phyloP scores from a whole-genome alignment of 2,113 vertebrate species.

The Anas platyrhynchos region DNA sequence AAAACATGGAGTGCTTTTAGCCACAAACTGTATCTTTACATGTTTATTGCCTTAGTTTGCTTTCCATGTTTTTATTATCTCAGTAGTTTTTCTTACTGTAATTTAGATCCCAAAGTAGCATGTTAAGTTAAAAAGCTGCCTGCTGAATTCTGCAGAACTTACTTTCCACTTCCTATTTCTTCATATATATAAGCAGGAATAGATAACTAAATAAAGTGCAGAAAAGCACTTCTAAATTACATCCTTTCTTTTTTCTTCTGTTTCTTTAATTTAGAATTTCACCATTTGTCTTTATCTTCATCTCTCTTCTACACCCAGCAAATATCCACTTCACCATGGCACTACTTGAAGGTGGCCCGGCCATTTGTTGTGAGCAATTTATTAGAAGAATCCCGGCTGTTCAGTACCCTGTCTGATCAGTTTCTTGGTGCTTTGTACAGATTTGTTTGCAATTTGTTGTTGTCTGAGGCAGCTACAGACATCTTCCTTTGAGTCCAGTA shows the following conservation, averaged over 20 bases:
- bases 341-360: not conserved
- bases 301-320: not conserved
- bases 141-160: constrained; percentile 41
- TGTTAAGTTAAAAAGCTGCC: constrained; percentile 27
- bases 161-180: constrained; percentile 46
- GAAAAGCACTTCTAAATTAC: not conserved
- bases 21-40: constrained; percentile 59
- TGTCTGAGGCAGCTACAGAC: accelerated
- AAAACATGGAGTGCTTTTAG: constrained; percentile 71
- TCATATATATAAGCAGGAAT: not conserved
- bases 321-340: not conserved
- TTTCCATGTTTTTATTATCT: constrained; percentile 74
- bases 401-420: not conserved
- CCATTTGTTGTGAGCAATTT: not conserved
- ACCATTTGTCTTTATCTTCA: not conserved
- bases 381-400: not conserved
- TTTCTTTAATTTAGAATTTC: not conserved
- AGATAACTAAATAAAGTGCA: not conserved
- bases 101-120: not conserved
- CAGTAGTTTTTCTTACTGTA: constrained; percentile 60
- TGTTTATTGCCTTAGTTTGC: constrained; percentile 74
- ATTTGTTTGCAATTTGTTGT: not conserved
- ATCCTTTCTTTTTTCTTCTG: not conserved
- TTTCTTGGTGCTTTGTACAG: not conserved
- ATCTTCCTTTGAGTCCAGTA: not conserved